Evolutionary conservation across 2,888 invertebrate genomes (phyloP).

Genomic region (Napeogenes sylphis): DNA sequence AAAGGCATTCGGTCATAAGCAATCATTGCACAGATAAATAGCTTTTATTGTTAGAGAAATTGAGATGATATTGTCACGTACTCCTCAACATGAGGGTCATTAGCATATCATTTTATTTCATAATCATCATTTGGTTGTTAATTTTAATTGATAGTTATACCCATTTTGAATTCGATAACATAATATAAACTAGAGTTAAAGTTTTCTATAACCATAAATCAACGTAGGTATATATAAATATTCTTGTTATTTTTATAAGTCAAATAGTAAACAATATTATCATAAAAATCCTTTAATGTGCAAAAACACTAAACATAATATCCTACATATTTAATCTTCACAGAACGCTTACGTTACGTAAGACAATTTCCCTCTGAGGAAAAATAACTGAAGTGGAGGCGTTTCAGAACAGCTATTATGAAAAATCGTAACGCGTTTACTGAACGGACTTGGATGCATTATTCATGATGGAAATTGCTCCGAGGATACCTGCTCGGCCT

Average conservation of each 20-base stretch:
- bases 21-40: conserved; percentile 23
- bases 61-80: conserved; percentile 13
- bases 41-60: conserved; percentile 4
- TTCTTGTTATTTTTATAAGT: no score
- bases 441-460: conserved; percentile 68
- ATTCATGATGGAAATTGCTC: conserved; percentile 71
- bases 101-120: conserved; percentile 45
- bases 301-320: background rate
- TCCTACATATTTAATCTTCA: background rate
- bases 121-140: conserved; percentile 14
- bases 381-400: conserved; percentile 42
- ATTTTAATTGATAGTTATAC: conserved; percentile 15
- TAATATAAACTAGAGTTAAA: background rate
- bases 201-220: no score
- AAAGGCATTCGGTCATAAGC: conserved; percentile 49
- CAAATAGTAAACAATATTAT: background rate
- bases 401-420: conserved; percentile 68
- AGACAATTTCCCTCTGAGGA: conserved; percentile 34
- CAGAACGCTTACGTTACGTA: conserved; percentile 7
- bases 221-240: no score
- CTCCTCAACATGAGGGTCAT: conserved; percentile 53
- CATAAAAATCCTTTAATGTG: conserved; percentile 1
- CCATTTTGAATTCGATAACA: background rate
- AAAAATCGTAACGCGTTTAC: conserved; percentile 76
- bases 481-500: conserved; percentile 53